phyloP scores from a whole-genome alignment of 2,888 invertebrate species.

The Acrobasis consociella region DNA sequence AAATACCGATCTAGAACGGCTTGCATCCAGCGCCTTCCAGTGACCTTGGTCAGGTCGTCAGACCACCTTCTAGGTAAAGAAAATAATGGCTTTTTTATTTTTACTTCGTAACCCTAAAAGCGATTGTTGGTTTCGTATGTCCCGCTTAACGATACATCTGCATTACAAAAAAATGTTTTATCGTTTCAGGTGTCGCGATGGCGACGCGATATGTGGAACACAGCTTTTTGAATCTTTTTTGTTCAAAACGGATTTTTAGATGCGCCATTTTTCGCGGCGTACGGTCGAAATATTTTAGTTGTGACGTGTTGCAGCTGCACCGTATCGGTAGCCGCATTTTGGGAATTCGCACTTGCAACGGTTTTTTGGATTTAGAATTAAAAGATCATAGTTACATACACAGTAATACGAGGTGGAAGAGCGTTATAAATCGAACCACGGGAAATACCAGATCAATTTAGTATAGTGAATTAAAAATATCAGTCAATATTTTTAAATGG shows the following conservation, averaged over 20 bases:
- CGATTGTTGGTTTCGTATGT: conserved; percentile 37
- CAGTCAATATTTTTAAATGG: too few relatives aligned
- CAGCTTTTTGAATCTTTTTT: conserved; percentile 10
- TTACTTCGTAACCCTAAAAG: conserved; percentile 19
- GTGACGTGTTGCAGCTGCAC: conserved; percentile 1
- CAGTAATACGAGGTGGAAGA: too few relatives aligned
- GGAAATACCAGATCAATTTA: too few relatives aligned
- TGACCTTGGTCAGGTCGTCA: too few relatives aligned
- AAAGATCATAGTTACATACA: neutral
- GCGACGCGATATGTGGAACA: conserved; percentile 21
- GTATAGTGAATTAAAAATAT: too few relatives aligned
- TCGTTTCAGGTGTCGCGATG: conserved; percentile 37
- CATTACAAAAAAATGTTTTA: conserved; percentile 37
- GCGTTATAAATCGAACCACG: too few relatives aligned
- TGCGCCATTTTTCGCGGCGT: conserved; percentile 14
- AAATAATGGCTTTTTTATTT: too few relatives aligned
- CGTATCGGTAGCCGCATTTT: conserved; percentile 4
- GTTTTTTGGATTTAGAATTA: neutral
- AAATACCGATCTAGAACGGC: too few relatives aligned
- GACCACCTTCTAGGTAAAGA: too few relatives aligned
- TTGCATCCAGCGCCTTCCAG: too few relatives aligned
- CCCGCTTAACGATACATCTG: conserved; percentile 38
- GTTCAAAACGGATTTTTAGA: conserved; percentile 3
- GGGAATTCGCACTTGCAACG: neutral
- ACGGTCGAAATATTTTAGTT: conserved; percentile 15